phyloP scores from a whole-genome alignment of 2,888 invertebrate species.

The Limenitis camilla region DNA sequence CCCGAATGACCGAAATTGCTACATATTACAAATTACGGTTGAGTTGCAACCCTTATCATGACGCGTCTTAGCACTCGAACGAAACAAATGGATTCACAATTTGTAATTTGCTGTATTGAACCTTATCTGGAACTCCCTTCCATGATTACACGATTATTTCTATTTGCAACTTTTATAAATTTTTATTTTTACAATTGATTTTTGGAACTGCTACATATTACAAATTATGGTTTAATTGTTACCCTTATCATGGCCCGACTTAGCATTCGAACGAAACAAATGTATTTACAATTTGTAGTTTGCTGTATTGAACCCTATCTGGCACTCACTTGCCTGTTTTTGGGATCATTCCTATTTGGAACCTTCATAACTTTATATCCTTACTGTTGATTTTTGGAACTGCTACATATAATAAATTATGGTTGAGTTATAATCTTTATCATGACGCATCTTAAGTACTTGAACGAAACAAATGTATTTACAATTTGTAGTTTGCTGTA shows the following conservation, averaged over 20 bases:
- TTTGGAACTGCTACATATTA: too few relatives aligned
- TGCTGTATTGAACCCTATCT: constrained; percentile 27
- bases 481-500: constrained; percentile 27
- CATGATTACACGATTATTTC: too few relatives aligned
- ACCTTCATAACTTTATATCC: too few relatives aligned
- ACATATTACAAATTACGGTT: constrained; percentile 12
- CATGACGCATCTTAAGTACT: constrained; percentile 22
- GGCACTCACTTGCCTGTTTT: too few relatives aligned
- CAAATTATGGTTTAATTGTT: constrained; percentile 13
- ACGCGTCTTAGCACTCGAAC: constrained; percentile 22
- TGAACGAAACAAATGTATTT: constrained; percentile 27
- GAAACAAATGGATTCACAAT: constrained; percentile 28
- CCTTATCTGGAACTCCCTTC: too few relatives aligned
- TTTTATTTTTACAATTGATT: too few relatives aligned
- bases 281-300: constrained; percentile 26
- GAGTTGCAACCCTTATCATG: constrained; percentile 19
- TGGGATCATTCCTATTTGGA: too few relatives aligned
- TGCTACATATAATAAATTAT: constrained; percentile 12
- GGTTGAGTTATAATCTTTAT: constrained; percentile 17
- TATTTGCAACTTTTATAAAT: too few relatives aligned
- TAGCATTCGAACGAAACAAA: constrained; percentile 28
- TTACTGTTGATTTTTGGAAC: too few relatives aligned
- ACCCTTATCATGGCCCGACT: constrained; percentile 20
- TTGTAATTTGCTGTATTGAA: constrained; percentile 27
- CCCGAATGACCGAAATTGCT: constrained; percentile 10